Percentiles rank a stretch among this genome's conserved stretches.
These are phyloP conservation scores for Rhagologus leucostigma DNA, from an alignment of 2,113 vertebrate species.

Conservation along the genomic window DNA sequence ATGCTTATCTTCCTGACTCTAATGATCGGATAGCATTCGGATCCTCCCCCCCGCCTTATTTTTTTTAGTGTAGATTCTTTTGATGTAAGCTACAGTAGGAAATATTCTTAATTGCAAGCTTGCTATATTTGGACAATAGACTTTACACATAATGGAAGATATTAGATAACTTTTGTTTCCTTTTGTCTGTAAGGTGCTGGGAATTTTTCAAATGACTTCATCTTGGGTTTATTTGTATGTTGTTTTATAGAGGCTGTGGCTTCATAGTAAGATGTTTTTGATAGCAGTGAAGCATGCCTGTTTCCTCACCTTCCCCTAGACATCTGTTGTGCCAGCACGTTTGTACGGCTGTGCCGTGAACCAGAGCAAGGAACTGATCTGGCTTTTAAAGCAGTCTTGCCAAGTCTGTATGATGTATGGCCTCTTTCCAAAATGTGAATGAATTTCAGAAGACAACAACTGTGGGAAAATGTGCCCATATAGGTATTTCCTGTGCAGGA, in stretches of 20 bases:
- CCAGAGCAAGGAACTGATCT: background rate
- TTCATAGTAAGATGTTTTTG: background rate
- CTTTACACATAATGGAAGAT: background rate
- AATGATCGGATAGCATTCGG: background rate
- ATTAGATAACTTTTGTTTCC: background rate
- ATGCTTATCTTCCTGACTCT: background rate
- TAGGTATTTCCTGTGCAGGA: background rate
- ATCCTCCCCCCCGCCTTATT: background rate
- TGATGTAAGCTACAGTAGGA: background rate
- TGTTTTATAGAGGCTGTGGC: background rate
- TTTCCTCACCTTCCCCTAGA: constrained; percentile 43
- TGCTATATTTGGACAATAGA: background rate
- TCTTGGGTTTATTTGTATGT: background rate
- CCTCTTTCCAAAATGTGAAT: constrained; percentile 9
- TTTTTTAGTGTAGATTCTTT: background rate
- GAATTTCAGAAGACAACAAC: background rate
- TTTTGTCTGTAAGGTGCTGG: background rate
- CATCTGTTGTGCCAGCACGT: constrained; percentile 57
- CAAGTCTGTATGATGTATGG: background rate
- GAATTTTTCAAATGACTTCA: background rate
- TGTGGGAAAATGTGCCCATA: background rate
- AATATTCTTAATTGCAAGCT: background rate
- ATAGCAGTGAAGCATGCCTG: constrained; percentile 1
- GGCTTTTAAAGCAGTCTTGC: background rate
- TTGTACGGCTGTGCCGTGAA: background rate